Conservation (phyloP, 1,140 invertebrate genomes). For the Hypothenemus hampei region DNA sequence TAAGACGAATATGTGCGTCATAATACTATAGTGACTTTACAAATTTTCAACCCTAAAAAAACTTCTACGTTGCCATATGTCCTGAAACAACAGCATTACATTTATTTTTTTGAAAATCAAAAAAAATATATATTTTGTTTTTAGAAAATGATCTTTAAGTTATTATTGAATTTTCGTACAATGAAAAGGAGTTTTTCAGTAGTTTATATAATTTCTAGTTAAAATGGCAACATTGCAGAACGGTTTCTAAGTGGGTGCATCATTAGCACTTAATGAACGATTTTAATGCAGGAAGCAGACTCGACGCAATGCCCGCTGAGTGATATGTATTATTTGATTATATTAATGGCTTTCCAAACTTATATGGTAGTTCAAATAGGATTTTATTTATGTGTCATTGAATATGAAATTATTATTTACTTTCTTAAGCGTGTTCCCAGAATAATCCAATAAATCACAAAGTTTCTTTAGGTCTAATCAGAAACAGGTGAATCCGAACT, state of each 20-base stretch:
- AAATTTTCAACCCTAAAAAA: background rate
- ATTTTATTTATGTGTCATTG: background rate
- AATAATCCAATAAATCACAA: too few species aligned
- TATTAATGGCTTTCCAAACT: background rate
- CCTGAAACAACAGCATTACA: background rate
- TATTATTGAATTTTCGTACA: background rate
- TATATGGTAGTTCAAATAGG: background rate
- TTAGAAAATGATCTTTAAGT: background rate
- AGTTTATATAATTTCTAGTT: background rate
- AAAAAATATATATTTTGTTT: background rate
- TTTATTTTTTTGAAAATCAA: background rate
- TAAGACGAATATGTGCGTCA: background rate
- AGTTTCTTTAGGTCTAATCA: too few species aligned
- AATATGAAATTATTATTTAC: background rate
- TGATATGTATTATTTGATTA: too few species aligned
- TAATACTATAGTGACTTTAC: too few species aligned
- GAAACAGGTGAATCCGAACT: too few species aligned
- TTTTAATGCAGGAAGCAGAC: background rate
- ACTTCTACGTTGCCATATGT: background rate
- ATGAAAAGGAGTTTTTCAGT: background rate
- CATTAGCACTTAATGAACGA: background rate
- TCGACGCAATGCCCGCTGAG: background rate
- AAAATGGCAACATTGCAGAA: background rate
- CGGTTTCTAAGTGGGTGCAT: background rate
- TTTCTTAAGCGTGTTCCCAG: background rate